A percentile compares a stretch with the other conserved stretches of the same genome.
Conservation (phyloP, 2,113 vertebrate species). For the Pachypanchax playfairii region DNA sequence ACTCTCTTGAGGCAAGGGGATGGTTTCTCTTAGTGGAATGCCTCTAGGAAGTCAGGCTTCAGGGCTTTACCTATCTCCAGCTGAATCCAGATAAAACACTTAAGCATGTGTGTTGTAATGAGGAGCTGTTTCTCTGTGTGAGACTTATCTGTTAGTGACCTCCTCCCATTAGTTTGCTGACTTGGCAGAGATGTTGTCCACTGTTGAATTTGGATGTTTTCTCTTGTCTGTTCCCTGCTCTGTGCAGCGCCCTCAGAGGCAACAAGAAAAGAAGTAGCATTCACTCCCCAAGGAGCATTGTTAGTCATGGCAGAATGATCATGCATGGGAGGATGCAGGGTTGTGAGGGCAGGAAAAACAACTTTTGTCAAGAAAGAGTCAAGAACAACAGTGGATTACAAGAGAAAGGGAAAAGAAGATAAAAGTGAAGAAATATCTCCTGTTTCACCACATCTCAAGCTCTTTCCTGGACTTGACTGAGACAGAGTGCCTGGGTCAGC, state of each 20-base stretch:
- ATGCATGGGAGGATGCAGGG: constrained; percentile 49
- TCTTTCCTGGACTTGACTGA: constrained; percentile 22
- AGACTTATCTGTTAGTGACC: constrained; percentile 49
- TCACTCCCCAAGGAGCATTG: constrained; percentile 41
- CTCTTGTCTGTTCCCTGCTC: constrained; percentile 14
- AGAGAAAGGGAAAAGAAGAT: neutral
- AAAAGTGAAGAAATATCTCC: constrained; percentile 22
- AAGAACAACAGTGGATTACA: constrained; percentile 1
- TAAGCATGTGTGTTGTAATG: constrained; percentile 58
- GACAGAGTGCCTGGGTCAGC: constrained; percentile 42
- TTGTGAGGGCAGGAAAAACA: constrained; percentile 36
- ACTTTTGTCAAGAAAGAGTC: constrained; percentile 34
- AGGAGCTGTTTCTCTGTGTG: constrained; percentile 37
- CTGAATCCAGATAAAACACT: constrained; percentile 60
- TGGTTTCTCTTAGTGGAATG: constrained; percentile 13
- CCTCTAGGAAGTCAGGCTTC: constrained; percentile 28
- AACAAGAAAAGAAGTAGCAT: constrained; percentile 20
- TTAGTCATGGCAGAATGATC: constrained; percentile 54
- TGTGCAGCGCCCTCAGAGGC: constrained; percentile 15
- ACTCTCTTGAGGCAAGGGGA: constrained; percentile 28
- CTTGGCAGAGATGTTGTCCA: constrained; percentile 37
- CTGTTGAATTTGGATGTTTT: constrained; percentile 60
- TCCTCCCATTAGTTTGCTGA: constrained; percentile 53
- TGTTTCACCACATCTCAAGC: constrained; percentile 22
- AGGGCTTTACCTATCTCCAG: constrained; percentile 17